A percentile compares a stretch with the other conserved stretches of the same genome.
phyloP scores from a whole-genome alignment of 2,113 vertebrate genomes.

The Meles meles region DNA sequence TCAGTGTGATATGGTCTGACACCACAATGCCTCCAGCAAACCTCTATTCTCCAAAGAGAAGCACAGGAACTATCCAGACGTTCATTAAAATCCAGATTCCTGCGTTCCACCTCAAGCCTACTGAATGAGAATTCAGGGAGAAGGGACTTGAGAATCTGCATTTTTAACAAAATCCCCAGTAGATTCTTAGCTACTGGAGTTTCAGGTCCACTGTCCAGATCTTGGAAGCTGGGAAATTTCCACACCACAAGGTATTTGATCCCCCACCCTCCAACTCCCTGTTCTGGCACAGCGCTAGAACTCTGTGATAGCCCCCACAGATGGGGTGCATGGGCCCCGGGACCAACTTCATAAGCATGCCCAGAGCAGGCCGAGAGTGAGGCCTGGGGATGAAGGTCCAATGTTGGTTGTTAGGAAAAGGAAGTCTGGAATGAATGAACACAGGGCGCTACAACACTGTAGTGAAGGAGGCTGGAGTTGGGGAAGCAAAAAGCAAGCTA shows the following conservation, averaged over 20 bases:
- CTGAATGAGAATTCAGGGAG: background rate
- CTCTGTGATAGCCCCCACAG: background rate
- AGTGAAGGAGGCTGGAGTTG: background rate
- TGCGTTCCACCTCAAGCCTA: background rate
- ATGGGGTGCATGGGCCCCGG: rapidly evolving
- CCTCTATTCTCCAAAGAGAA: background rate
- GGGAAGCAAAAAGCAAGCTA: background rate
- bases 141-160: background rate
- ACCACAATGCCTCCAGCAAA: background rate
- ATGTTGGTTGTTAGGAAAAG: background rate
- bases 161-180: background rate
- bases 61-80: too few species aligned
- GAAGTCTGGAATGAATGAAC: background rate
- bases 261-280: background rate
- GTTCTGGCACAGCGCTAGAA: background rate
- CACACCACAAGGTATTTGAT: background rate
- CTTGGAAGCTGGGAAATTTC: background rate
- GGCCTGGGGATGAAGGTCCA: background rate
- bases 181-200: background rate
- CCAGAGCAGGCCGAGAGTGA: background rate
- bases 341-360: background rate
- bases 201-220: background rate
- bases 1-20: background rate
- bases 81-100: background rate
- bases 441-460: background rate